phyloP scores from a whole-genome alignment of 2,797 vertebrate genomes.

The Ciconia nigra region DNA sequence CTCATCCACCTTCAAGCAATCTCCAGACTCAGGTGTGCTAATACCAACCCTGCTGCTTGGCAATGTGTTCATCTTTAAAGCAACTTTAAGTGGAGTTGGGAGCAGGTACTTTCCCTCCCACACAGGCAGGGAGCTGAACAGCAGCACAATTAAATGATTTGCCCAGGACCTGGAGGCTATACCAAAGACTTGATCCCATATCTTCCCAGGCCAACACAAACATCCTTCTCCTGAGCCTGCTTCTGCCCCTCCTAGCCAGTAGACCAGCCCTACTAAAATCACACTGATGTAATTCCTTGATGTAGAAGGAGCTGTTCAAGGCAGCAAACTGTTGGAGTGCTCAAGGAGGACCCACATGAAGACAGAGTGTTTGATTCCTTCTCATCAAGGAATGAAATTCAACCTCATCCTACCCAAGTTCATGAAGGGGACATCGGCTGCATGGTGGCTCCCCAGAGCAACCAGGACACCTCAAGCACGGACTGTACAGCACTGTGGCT shows the following conservation, averaged over 20 bases:
- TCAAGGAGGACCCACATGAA: neutral
- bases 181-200: neutral
- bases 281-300: neutral
- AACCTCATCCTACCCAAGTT: neutral
- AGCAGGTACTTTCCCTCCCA: neutral
- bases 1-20: neutral
- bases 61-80: neutral
- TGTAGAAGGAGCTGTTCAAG: neutral
- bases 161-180: neutral
- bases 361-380: neutral
- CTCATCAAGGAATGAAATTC: neutral
- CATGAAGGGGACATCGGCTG: neutral
- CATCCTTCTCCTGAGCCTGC: neutral
- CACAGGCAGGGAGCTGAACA: neutral
- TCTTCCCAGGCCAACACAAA: neutral
- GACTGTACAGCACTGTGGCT: neutral
- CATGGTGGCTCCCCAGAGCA: neutral
- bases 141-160: neutral
- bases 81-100: neutral
- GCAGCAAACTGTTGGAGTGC: neutral
- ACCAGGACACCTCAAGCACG: neutral
- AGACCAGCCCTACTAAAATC: neutral
- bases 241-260: neutral
- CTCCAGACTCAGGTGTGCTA: neutral
- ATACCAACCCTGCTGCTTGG: neutral